phyloP scores from a whole-genome alignment of 2,888 invertebrate species.

The Apamea epomidion region DNA sequence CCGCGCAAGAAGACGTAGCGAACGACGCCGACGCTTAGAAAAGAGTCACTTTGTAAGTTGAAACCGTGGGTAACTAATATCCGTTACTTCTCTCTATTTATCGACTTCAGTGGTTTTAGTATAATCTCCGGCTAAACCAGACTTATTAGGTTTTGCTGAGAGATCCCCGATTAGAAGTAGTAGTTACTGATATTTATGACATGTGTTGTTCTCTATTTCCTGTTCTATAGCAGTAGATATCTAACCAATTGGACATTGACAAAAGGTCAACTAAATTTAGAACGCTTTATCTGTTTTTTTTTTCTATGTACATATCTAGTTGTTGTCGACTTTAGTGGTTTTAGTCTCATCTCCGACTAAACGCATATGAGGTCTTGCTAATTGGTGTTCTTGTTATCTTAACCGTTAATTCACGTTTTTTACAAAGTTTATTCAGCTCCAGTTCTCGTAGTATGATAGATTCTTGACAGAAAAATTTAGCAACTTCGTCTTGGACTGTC shows the following conservation, averaged over 20 bases:
- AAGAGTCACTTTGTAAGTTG: too few species aligned
- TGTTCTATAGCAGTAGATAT: not conserved
- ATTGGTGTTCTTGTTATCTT: too few species aligned
- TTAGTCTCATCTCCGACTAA: not conserved
- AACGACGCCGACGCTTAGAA: too few species aligned
- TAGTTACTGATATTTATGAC: not conserved
- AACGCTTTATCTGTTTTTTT: conserved; percentile 26
- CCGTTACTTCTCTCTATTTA: too few species aligned
- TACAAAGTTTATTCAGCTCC: not conserved
- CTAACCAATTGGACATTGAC: conserved; percentile 9
- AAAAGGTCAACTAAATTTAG: conserved; percentile 26
- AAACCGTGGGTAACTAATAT: too few species aligned
- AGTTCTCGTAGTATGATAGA: too few species aligned
- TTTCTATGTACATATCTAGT: not conserved
- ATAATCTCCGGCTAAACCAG: not conserved
- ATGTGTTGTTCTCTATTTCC: not conserved
- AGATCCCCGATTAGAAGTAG: not conserved
- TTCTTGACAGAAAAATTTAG: too few species aligned
- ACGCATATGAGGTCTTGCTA: too few species aligned
- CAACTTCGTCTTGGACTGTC: too few species aligned
- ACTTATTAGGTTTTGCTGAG: too few species aligned
- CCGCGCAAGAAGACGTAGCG: not conserved
- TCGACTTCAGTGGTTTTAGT: too few species aligned
- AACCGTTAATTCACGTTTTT: not conserved
- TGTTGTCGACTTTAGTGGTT: not conserved